Conservation (phyloP, 1,140 invertebrate genomes). For the Octopus bimaculoides region DNA sequence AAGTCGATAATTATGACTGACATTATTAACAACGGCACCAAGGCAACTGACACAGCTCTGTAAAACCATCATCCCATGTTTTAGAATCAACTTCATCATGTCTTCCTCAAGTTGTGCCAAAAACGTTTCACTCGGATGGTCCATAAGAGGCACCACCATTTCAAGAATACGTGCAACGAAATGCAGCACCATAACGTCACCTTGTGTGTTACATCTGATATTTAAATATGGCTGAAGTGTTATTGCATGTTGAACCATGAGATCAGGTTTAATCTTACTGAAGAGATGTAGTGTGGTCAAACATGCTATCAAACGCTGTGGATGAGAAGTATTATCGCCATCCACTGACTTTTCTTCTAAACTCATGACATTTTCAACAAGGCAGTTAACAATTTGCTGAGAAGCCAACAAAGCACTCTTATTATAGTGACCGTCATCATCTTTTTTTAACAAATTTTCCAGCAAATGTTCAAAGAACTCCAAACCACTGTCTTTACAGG, state of each 20-base stretch:
- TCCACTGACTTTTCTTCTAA: slow-evolving; percentile 71
- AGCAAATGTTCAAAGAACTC: slow-evolving; percentile 96
- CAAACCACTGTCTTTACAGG: slow-evolving; percentile 63
- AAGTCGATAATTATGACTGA: slow-evolving; percentile 91
- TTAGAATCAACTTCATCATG: slow-evolving; percentile 89
- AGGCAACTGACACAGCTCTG: slow-evolving; percentile 81
- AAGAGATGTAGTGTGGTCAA: slow-evolving; percentile 91
- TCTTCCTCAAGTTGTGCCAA: slow-evolving; percentile 95
- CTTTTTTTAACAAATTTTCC: slow-evolving; percentile 77
- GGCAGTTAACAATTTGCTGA: slow-evolving; percentile 94
- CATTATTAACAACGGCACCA: slow-evolving; percentile 92
- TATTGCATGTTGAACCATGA: slow-evolving; percentile 91
- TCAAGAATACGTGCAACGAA: slow-evolving; percentile 73
- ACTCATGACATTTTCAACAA: slow-evolving; percentile 90
- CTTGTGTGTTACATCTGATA: slow-evolving; percentile 72
- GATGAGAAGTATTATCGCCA: slow-evolving; percentile 63
- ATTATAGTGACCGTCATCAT: slow-evolving; percentile 76
- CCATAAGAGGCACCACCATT: slow-evolving; percentile 93
- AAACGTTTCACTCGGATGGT: slow-evolving; percentile 96
- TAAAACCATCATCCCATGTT: slow-evolving; percentile 77
- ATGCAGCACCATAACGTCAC: slow-evolving; percentile 53
- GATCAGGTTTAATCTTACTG: slow-evolving; percentile 92
- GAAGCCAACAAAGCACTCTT: slow-evolving; percentile 69
- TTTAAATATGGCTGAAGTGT: slow-evolving; percentile 96
- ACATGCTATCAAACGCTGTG: slow-evolving; percentile 82